These are phyloP conservation scores for Porites lutea DNA, from an alignment of 64 coral and sea anemone genomes.

Conservation along the genomic window DNA sequence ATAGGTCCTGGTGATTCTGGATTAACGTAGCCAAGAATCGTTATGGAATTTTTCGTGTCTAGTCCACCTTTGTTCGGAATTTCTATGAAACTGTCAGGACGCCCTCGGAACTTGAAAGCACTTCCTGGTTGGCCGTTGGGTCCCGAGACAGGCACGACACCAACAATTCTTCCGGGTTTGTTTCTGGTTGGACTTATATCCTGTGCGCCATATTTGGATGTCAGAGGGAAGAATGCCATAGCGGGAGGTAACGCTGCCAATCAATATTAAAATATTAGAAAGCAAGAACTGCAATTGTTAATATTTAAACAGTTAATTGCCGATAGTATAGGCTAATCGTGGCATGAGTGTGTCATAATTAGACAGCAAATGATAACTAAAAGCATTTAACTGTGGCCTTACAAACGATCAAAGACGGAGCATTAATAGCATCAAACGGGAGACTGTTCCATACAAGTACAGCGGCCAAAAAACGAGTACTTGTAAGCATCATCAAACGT, in stretches of 20 bases:
- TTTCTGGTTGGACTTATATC: slow-evolving; percentile 76
- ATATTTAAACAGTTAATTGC: too few species aligned
- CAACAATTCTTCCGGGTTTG: slow-evolving; percentile 43
- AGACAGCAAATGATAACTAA: too few species aligned
- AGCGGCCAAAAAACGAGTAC: too few species aligned
- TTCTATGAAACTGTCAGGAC: slow-evolving; percentile 74
- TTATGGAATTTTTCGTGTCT: slow-evolving; percentile 64
- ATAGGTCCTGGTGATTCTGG: slow-evolving; percentile 67
- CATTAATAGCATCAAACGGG: too few species aligned
- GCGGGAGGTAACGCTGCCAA: slow-evolving; percentile 68
- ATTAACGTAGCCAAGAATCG: slow-evolving; percentile 69
- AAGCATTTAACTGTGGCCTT: too few species aligned
- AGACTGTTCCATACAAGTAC: too few species aligned
- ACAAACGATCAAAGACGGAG: too few species aligned
- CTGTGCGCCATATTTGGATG: slow-evolving; percentile 13
- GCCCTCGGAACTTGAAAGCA: slow-evolving; percentile 55
- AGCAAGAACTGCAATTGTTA: too few species aligned
- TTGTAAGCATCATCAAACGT: too few species aligned
- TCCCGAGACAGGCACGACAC: slow-evolving; percentile 10
- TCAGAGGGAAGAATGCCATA: slow-evolving; percentile 79
- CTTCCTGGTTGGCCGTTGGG: slow-evolving; percentile 61
- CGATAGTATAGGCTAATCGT: too few species aligned
- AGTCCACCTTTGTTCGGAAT: slow-evolving; percentile 77
- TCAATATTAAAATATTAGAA: too few species aligned
- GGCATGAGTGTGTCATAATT: too few species aligned